Evolutionary conservation across 2,113 vertebrate species (phyloP), one percentile per base, ranked within the genome.

Genomic region (Tragulus kanchil): DNA sequence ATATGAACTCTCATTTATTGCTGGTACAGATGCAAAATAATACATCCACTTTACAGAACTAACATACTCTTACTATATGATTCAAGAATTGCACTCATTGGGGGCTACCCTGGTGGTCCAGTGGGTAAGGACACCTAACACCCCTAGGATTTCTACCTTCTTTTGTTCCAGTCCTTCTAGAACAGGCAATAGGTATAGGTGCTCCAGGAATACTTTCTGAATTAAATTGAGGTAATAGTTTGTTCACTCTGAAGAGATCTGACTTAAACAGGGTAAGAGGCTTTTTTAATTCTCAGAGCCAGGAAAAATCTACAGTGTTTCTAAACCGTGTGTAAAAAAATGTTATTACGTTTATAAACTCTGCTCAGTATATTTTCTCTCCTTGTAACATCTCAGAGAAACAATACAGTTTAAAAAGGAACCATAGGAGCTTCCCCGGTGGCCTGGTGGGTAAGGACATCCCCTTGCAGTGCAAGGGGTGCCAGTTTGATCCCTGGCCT

Each of bases 261-360:
- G 73, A 92, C 79, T 94, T 97, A 67, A 96, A 69, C 52, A 65
- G 42, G 19, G 48, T 81, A 85, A 73, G 71, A 69, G 9, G 25
- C 31, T 92, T 67, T 62, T 62, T 52, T 77, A 84, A 75, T 84
- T 84, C 52, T 84, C 45, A 77, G 71, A 89, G 36, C 61, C 31
- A 50, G 36, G 36, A 52, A 91, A 89, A 59, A 81, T 92, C 81
- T 90, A 16, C 26, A 75, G 9, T 75, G 42, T 85, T 96, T 95
- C 59, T 69, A 87, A 69, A 92, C 85, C 73, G 84, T 16, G 19
- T 82, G 64, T 89, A 48, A 94, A 94, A 94, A 89, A 61, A 75
- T 96, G 73, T 16, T 81, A 84, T 89, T 75, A 93, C 6, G 12
- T 87, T 87, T 92, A 85, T 85, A 75, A 94, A 67, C 31, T 21